phyloP scores from a whole-genome alignment of 2,888 invertebrate genomes.

The Callinectes sapidus region DNA sequence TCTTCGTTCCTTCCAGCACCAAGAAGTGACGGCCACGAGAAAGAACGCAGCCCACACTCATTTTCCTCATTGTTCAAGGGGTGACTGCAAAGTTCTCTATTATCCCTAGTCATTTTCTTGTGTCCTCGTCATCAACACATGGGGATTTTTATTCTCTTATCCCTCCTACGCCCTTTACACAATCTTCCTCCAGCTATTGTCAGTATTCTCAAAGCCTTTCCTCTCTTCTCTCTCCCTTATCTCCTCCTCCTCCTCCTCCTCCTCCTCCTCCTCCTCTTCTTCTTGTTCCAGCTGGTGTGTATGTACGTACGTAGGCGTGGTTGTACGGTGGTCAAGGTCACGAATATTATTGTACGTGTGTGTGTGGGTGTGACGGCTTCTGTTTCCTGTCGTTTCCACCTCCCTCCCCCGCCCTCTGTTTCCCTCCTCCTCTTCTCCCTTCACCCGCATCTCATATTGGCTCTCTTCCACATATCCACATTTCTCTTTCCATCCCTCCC shows the following conservation, averaged over 20 bases:
- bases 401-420: neutral
- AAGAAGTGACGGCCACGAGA: neutral
- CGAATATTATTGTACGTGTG: neutral
- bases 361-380: constrained; percentile 24
- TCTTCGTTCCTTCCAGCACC: neutral
- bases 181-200: neutral
- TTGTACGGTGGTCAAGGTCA: constrained; percentile 1
- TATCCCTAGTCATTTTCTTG: neutral
- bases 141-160: neutral
- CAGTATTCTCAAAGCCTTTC: neutral
- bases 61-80: neutral
- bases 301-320: constrained; percentile 2
- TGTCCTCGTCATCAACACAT: neutral
- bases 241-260: too few relatives aligned
- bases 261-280: too few relatives aligned
- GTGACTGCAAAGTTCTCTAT: neutral
- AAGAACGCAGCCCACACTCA: neutral
- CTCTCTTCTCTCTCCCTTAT: neutral
- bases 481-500: neutral
- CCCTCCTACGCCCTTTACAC: neutral
- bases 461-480: neutral
- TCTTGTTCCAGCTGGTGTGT: neutral
- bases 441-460: neutral
- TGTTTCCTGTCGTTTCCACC: neutral
- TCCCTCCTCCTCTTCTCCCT: neutral